phyloP scores from a whole-genome alignment of 2,113 vertebrate species.

The Daphoenositta chrysoptera region DNA sequence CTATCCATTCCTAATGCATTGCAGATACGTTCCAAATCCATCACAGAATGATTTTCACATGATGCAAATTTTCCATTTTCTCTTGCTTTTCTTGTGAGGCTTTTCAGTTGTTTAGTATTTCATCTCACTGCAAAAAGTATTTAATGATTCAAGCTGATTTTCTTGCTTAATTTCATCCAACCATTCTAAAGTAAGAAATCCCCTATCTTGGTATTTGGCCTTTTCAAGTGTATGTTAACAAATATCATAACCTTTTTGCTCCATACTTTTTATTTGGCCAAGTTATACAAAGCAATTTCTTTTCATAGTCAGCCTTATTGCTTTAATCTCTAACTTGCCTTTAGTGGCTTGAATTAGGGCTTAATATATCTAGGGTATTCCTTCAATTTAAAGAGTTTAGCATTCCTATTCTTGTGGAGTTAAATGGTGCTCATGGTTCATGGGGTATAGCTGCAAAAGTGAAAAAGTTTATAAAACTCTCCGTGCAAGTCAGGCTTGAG shows the following conservation, averaged over 20 bases:
- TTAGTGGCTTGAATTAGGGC: neutral
- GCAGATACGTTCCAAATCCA: neutral
- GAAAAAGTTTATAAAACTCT: neutral
- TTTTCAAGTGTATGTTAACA: slow-evolving; percentile 11
- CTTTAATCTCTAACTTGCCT: neutral
- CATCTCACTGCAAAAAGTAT: neutral
- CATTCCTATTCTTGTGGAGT: neutral
- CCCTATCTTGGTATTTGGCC: neutral
- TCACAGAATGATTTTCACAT: neutral
- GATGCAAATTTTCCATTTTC: neutral
- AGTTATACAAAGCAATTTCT: neutral
- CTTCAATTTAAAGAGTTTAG: neutral
- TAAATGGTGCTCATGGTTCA: neutral
- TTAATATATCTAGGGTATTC: neutral
- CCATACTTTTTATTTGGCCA: neutral
- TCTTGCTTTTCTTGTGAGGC: neutral
- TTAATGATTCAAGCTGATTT: neutral
- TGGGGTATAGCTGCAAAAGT: neutral
- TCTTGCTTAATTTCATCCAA: neutral
- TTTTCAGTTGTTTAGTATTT: neutral
- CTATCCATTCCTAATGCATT: neutral
- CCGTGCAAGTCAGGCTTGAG: neutral
- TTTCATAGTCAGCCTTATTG: neutral
- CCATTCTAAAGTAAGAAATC: neutral
- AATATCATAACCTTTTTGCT: slow-evolving; percentile 12